Conservation (phyloP, 1,140 invertebrate species). For the Hylaeus anthracinus region DNA sequence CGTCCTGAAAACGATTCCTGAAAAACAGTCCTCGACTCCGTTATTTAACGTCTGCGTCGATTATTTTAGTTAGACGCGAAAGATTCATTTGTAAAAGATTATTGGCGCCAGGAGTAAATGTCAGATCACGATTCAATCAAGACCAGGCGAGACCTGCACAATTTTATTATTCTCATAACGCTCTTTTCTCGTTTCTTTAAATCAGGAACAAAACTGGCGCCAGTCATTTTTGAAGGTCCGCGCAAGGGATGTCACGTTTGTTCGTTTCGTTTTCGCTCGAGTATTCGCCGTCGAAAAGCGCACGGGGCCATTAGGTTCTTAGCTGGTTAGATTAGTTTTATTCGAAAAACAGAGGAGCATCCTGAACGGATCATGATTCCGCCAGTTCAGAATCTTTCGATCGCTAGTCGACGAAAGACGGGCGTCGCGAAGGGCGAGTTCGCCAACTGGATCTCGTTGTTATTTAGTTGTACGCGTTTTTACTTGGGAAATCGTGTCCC, state of each 20-base stretch:
- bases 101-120: no score
- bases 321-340: constrained; percentile 14
- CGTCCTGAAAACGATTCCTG: not conserved
- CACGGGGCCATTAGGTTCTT: not conserved
- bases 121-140: no score
- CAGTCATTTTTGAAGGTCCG: no score
- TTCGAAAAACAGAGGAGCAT: not conserved
- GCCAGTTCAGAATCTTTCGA: not conserved
- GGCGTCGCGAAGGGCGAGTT: not conserved
- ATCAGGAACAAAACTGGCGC: no score
- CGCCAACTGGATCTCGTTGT: constrained; percentile 19
- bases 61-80: constrained; percentile 2
- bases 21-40: not conserved
- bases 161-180: no score
- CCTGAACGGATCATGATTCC: constrained; percentile 5
- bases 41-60: not conserved
- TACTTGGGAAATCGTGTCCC: constrained; percentile 16
- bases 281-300: not conserved
- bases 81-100: not conserved
- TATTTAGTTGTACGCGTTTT: constrained; percentile 39
- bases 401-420: not conserved
- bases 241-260: not conserved
- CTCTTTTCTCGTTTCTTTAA: no score
- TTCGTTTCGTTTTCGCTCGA: not conserved
- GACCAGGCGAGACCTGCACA: no score